These are phyloP conservation scores for Lasioglossum calceatum DNA, from an alignment of 2,888 invertebrate genomes.

Conservation along the genomic window DNA sequence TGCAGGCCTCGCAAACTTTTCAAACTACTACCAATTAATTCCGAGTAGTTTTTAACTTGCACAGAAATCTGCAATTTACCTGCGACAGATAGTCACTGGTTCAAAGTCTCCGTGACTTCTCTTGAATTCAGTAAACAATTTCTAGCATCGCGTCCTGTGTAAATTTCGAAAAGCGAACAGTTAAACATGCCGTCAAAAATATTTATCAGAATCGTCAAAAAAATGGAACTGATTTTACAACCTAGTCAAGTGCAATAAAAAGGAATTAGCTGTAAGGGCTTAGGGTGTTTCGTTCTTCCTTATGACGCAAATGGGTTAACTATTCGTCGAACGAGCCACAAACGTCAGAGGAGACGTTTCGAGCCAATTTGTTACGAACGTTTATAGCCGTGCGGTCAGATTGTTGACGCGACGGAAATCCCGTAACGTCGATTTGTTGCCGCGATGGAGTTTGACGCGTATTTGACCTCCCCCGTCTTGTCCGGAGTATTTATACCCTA, in stretches of 20 bases:
- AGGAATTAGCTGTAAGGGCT: neutral
- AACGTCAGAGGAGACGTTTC: neutral
- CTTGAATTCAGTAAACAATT: too few species aligned
- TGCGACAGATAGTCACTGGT: too few species aligned
- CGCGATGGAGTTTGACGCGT: conserved; percentile 48
- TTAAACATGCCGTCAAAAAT: too few species aligned
- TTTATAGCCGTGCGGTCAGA: neutral
- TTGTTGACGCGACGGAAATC: conserved; percentile 1
- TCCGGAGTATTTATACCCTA: conserved; percentile 69
- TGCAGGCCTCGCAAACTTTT: neutral
- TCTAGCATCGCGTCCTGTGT: too few species aligned
- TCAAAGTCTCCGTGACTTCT: too few species aligned
- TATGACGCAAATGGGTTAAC: neutral
- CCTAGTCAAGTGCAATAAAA: neutral
- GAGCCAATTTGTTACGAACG: neutral
- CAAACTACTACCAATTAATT: neutral
- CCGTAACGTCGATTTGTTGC: conserved; percentile 32
- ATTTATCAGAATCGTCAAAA: neutral
- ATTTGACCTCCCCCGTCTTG: conserved; percentile 37
- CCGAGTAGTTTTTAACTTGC: neutral
- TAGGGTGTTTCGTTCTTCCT: neutral
- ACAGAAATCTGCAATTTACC: too few species aligned
- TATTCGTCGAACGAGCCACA: neutral
- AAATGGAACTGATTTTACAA: neutral
- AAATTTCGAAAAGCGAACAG: too few species aligned